Percentiles rank a stretch among this genome's conserved stretches.
phyloP scores from a whole-genome alignment of 2,888 invertebrate genomes.

The Pyralis farinalis region DNA sequence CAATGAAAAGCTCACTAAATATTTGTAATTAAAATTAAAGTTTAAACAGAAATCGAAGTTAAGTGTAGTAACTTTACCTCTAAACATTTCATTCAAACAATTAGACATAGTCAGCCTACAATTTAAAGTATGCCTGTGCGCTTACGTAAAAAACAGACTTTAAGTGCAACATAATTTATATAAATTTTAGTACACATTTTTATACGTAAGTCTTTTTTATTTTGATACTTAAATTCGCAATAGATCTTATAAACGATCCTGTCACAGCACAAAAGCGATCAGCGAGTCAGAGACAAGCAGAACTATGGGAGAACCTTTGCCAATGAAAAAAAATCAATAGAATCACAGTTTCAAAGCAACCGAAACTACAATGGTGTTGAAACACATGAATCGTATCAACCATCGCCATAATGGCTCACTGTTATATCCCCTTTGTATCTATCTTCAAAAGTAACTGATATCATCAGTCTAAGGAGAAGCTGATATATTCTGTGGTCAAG shows the following conservation, averaged over 20 bases:
- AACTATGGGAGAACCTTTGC: slow-evolving; percentile 24
- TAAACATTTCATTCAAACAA: too few species aligned
- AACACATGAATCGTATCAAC: slow-evolving; percentile 57
- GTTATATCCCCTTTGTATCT: slow-evolving; percentile 30
- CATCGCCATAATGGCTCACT: slow-evolving; percentile 29
- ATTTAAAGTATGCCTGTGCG: too few species aligned
- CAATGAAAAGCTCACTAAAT: too few species aligned
- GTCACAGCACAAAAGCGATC: slow-evolving; percentile 24
- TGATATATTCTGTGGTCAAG: slow-evolving; percentile 32
- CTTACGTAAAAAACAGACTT: too few species aligned
- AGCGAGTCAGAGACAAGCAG: slow-evolving; percentile 38
- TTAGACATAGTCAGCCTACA: too few species aligned
- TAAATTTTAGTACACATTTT: too few species aligned
- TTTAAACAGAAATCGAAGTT: too few species aligned
- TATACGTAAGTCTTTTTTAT: too few species aligned
- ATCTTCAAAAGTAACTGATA: slow-evolving; percentile 41
- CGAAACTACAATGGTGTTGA: slow-evolving; percentile 48
- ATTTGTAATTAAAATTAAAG: too few species aligned
- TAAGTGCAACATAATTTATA: too few species aligned
- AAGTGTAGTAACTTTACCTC: too few species aligned
- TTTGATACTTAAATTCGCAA: too few species aligned
- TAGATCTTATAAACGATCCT: background rate
- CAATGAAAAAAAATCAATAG: slow-evolving; percentile 37
- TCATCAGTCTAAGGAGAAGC: slow-evolving; percentile 29
- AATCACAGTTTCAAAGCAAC: slow-evolving; percentile 44